Evolutionary conservation across 2,888 invertebrate genomes (phyloP), one percentile per base, ranked within the genome.

Genomic region (Electrophaes corylata): DNA sequence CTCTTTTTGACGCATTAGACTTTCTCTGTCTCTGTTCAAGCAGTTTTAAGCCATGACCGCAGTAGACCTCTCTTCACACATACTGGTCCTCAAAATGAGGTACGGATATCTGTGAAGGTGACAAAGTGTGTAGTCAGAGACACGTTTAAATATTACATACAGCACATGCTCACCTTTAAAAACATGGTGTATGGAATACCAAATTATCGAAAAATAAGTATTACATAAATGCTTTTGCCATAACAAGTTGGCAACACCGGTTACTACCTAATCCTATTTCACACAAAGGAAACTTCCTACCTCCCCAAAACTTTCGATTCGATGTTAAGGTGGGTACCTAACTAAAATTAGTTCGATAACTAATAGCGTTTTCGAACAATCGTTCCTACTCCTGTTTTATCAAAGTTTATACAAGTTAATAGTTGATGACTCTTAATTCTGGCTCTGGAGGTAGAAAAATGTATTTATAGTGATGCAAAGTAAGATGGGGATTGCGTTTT

Each of bases 281-380:
- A 26, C 19, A 23, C 29, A 39, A 45, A 19, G 37, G 37, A 3
- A 52, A 39, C 37, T 43, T 44, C 18, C 14, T 4, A 10, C 14
- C 8, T 4, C 23, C 11, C 33, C n/a, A 8, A 11, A 57, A 47
- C 40, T 56, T 40, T 57, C 26, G 51, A 57, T 52, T 47, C 52
- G 47, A 37, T 44, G 12, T 44, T 18, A 35, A 11, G n/a, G 12
- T 35, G 14, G 6, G 4, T 31, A 31, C 31, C 2, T 45, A 48
- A 26, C 44, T 29, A 48, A 16, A 50, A 49, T 54, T 50, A 41
- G 54, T 54, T 58, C 2, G 12, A 29, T 46, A 50, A 50, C 41
- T 46, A 54, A 49, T 45, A 59, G 20, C 59, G 51, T 52, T 51
- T 48, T 33, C 48, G 52, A 49, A 60, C 52, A 56, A 56, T 52